These are phyloP conservation scores for Galeopsomyia nigrocyanea DNA, from an alignment of 2,888 invertebrate species.

Conservation along the genomic window DNA sequence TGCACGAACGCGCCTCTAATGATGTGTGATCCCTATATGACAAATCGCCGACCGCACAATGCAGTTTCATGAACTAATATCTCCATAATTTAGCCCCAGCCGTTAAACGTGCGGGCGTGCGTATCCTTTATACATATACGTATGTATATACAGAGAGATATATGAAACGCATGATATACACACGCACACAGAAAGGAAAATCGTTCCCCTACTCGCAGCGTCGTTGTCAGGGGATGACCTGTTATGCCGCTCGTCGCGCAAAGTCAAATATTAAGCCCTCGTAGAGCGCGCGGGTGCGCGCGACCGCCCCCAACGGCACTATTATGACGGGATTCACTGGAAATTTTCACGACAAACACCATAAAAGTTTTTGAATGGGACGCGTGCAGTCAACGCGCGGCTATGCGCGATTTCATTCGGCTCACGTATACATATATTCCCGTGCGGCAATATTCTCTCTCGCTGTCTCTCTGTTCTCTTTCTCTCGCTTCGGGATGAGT, in stretches of 20 bases:
- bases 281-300: constrained; percentile 41
- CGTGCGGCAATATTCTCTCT: constrained; percentile 21
- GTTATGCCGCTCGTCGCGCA: constrained; percentile 30
- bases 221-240: constrained; percentile 43
- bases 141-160: too few species aligned
- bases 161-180: background rate
- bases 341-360: constrained; percentile 46
- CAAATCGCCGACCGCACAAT: constrained; percentile 60
- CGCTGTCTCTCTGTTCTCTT: too few species aligned
- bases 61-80: constrained; percentile 58
- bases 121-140: constrained; percentile 17
- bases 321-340: constrained; percentile 37
- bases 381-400: constrained; percentile 4
- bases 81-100: constrained; percentile 58
- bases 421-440: constrained; percentile 17
- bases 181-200: background rate
- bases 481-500: constrained; percentile 1
- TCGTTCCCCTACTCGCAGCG: background rate
- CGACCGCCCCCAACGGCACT: background rate
- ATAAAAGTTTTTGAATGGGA: constrained; percentile 41
- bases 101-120: constrained; percentile 44
- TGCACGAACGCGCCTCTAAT: constrained; percentile 16
- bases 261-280: constrained; percentile 53
- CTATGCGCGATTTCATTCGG: constrained; percentile 9
- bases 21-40: constrained; percentile 54